Conservation (phyloP, 2,113 vertebrate species). For the Archocentrus centrarchus region DNA sequence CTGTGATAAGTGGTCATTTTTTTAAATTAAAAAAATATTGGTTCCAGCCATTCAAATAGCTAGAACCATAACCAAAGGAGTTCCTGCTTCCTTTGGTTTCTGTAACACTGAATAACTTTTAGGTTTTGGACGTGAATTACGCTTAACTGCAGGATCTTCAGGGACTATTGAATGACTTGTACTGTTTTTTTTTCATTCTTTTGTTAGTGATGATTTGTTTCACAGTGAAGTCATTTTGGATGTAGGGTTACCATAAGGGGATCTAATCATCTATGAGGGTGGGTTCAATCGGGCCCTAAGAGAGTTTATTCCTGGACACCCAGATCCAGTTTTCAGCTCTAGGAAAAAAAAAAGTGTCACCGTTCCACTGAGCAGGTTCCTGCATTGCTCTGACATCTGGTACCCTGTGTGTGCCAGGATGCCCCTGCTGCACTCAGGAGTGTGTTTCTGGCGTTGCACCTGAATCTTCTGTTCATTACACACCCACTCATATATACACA, state of each 20-base stretch:
- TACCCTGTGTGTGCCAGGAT: constrained; percentile 82
- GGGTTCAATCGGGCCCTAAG: constrained; percentile 61
- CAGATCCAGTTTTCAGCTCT: constrained; percentile 70
- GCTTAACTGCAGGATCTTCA: background rate
- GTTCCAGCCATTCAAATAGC: background rate
- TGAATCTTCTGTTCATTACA: constrained; percentile 70
- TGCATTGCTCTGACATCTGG: constrained; percentile 83
- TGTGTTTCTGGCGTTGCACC: constrained; percentile 73
- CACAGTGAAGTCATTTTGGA: constrained; percentile 4
- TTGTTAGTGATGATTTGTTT: constrained; percentile 7
- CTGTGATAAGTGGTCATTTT: background rate
- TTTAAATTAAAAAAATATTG: background rate
- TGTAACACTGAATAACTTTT: background rate
- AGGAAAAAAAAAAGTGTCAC: constrained; percentile 70
- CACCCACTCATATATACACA: constrained; percentile 52
- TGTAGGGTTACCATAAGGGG: constrained; percentile 52
- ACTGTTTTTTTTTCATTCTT: background rate
- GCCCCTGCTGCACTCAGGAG: constrained; percentile 74
- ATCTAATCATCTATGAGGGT: constrained; percentile 51
- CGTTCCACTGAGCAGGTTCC: constrained; percentile 79
- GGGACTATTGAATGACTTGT: background rate
- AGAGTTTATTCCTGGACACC: constrained; percentile 80
- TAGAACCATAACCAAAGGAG: background rate
- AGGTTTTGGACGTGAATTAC: background rate
- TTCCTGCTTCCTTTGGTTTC: background rate